phyloP scores from a whole-genome alignment of 2,113 vertebrate genomes.

The Xenopus borealis region DNA sequence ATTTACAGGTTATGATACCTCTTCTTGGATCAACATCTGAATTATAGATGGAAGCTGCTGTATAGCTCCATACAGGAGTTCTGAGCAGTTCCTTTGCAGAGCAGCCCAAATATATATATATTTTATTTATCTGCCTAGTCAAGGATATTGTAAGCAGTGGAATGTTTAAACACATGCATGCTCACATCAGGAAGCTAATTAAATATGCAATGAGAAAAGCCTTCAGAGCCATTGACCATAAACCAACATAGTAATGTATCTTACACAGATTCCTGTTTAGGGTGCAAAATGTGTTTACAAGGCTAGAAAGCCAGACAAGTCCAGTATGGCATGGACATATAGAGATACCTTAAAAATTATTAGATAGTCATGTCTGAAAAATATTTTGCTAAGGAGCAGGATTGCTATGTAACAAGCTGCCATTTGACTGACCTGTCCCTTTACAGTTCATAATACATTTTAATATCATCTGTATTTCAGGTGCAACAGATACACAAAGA shows the following conservation, averaged over 20 bases:
- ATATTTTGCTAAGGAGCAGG: too few species aligned
- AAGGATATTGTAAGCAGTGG: constrained; percentile 13
- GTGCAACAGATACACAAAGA: too few species aligned
- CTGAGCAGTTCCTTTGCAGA: constrained; percentile 7
- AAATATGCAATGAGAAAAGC: not conserved
- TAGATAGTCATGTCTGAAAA: too few species aligned
- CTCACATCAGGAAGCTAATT: not conserved
- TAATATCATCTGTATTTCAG: too few species aligned
- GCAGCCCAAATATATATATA: constrained; percentile 22
- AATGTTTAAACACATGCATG: constrained; percentile 8
- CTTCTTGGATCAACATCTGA: constrained; percentile 24
- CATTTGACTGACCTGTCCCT: too few species aligned
- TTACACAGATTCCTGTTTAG: too few species aligned
- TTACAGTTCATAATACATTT: too few species aligned
- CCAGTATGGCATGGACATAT: not conserved
- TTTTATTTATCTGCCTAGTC: constrained; percentile 14
- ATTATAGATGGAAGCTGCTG: constrained; percentile 34
- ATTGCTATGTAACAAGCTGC: too few species aligned
- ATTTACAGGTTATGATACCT: constrained; percentile 37
- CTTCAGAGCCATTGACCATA: not conserved
- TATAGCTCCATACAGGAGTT: constrained; percentile 5
- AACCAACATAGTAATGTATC: not conserved
- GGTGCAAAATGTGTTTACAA: too few species aligned
- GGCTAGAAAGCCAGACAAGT: not conserved
- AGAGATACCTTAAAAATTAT: too few species aligned